These are phyloP conservation scores for Netelia inedita DNA, from an alignment of 2,888 invertebrate genomes.

Conservation along the genomic window DNA sequence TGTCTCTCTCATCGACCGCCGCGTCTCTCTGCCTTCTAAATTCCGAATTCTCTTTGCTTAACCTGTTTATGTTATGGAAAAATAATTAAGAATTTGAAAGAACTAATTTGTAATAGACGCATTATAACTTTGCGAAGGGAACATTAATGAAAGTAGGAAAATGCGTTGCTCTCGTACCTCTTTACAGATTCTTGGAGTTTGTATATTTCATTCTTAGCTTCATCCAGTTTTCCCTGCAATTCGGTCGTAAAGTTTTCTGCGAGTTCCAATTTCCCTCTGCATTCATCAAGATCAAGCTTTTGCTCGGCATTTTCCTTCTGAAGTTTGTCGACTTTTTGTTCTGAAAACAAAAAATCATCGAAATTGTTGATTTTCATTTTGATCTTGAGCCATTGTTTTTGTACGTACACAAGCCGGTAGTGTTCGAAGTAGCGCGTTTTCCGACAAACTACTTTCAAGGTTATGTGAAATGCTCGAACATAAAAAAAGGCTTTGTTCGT, in stretches of 20 bases:
- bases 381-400: too few relatives aligned
- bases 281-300: slow-evolving; percentile 88
- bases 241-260: slow-evolving; percentile 88
- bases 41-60: slow-evolving; percentile 89
- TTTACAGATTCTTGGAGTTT: slow-evolving; percentile 89
- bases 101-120: neutral
- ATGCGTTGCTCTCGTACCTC: slow-evolving; percentile 81
- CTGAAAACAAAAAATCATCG: slow-evolving; percentile 83
- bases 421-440: neutral
- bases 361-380: slow-evolving; percentile 13
- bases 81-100: neutral
- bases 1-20: slow-evolving; percentile 91
- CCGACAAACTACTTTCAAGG: neutral
- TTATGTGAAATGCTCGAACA: neutral
- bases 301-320: slow-evolving; percentile 87
- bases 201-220: slow-evolving; percentile 88
- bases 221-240: slow-evolving; percentile 88
- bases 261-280: slow-evolving; percentile 88
- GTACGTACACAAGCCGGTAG: neutral
- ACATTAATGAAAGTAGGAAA: slow-evolving; percentile 7
- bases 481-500: slow-evolving; percentile 22
- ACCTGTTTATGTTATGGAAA: slow-evolving; percentile 71
- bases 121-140: slow-evolving; percentile 6
- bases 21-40: slow-evolving; percentile 90
- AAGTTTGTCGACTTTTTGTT: slow-evolving; percentile 87